Base-by-base conservation (phyloP, 2,888 invertebrate species). In the Pseudococcus viburni region DNA sequence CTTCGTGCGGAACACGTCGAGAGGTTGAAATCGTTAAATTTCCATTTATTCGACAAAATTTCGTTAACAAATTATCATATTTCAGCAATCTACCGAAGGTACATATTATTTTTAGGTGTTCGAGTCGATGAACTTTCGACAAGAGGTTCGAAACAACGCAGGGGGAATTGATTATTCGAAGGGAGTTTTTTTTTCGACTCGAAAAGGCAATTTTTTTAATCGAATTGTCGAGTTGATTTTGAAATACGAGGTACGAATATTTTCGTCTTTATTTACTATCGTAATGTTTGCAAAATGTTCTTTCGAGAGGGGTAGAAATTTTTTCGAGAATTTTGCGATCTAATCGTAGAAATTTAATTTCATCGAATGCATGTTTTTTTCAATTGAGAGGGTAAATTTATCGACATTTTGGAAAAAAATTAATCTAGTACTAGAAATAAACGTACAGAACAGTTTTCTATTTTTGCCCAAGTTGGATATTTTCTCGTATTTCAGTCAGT, bases 41-140 rank as follows among this genome's bases (percentile, higher is more conserved):
- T 22, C 26, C 68, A 26, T 73, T 22, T 73, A 26, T 73, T 22
- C 68, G 68, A 11, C 22, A 33, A 73, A 73, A 73, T 73, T 59
- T 73, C 68, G 68, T 73, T 73, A 73, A 26, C 33, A 22, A 64
- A 73, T 73, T 33, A 73, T 73, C 59, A 59, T 59, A 59, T 59
- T 59, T 59, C 19, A 59, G 59, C 59, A 6, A 59, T 59, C 59
- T 59, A 19, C 0, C 59, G 7, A 8, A 19, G 59, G 59, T 59
- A 59, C 5, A 46, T 33, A 12, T 19, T n/a, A 59, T 19, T n/a
- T 59, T 19, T n/a, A 59, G 59, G 59, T 59, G 59, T 59, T 59
- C 59, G 59, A 59, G 59, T 59, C 59, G 59, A 59, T 19, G 59
- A 59, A 59, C 59, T 59, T 59, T 59, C 59, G 59, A 33, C 26